Conservation (phyloP, 2,888 invertebrate species). For the Xestia xanthographa region DNA sequence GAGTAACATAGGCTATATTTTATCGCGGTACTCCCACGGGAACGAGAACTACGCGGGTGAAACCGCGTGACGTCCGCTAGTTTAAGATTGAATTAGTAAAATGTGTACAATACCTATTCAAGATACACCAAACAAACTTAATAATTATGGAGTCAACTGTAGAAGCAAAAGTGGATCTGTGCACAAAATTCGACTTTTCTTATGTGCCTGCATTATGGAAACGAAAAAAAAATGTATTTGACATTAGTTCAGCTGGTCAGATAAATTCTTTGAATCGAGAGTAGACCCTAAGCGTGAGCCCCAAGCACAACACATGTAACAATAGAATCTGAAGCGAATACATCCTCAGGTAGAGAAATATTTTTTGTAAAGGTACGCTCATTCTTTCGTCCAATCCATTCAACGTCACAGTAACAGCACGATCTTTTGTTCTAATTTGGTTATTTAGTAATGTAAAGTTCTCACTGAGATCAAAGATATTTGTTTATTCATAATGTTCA, state of each 20-base stretch:
- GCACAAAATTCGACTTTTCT: neutral
- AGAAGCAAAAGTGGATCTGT: neutral
- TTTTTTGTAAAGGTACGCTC: constrained; percentile 71
- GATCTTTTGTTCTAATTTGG: constrained; percentile 73
- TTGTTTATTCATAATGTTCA: constrained; percentile 58
- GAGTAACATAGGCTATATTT: no score
- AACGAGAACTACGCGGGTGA: no score
- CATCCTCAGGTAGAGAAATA: constrained; percentile 80
- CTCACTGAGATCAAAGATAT: constrained; percentile 50
- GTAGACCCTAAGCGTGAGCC: constrained; percentile 39
- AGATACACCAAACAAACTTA: neutral
- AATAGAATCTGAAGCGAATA: constrained; percentile 76
- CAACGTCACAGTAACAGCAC: constrained; percentile 70
- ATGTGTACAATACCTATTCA: neutral
- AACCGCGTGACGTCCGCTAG: no score
- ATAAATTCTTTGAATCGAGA: constrained; percentile 46
- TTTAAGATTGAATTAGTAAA: neutral
- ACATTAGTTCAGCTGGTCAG: constrained; percentile 43
- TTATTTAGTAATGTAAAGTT: constrained; percentile 61
- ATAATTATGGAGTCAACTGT: neutral
- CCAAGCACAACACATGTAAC: constrained; percentile 66
- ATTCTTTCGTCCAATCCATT: constrained; percentile 75
- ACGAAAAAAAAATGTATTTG: constrained; percentile 17
- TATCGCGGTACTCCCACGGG: no score
- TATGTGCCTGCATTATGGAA: neutral